phyloP scores from a whole-genome alignment of 2,888 invertebrate species.

The Dastarcus helophoroides region DNA sequence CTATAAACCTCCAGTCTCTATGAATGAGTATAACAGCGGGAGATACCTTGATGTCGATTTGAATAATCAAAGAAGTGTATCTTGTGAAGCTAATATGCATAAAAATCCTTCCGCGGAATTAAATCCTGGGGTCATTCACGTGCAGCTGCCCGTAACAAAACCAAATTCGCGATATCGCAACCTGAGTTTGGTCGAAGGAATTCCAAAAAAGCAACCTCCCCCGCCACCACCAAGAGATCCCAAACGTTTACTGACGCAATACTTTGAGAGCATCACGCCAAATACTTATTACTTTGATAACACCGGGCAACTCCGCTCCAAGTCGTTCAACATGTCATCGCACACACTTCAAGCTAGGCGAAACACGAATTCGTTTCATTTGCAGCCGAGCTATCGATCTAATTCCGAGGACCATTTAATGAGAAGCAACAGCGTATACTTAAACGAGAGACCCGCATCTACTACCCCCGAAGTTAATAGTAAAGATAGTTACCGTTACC shows the following conservation, averaged over 20 bases:
- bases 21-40: slow-evolving; percentile 27
- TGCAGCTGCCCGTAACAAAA: slow-evolving; percentile 28
- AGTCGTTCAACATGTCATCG: slow-evolving; percentile 12
- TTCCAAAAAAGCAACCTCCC: slow-evolving; percentile 44
- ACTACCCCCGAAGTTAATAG: slow-evolving; percentile 30
- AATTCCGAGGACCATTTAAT: slow-evolving; percentile 34
- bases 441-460: slow-evolving; percentile 32
- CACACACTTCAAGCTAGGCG: slow-evolving; percentile 33
- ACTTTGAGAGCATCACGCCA: slow-evolving; percentile 3
- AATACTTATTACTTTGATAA: slow-evolving; percentile 42
- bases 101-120: slow-evolving; percentile 24
- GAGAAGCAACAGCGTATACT: slow-evolving; percentile 20
- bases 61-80: slow-evolving; percentile 28
- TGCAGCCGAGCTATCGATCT: slow-evolving; percentile 27
- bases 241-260: slow-evolving; percentile 43
- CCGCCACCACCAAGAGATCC: slow-evolving; percentile 73
- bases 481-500: slow-evolving; percentile 45
- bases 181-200: slow-evolving; percentile 25
- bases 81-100: slow-evolving; percentile 34
- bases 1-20: slow-evolving; percentile 26
- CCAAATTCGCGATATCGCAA: slow-evolving; percentile 24
- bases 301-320: slow-evolving; percentile 17
- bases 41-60: slow-evolving; percentile 14
- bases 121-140: slow-evolving; percentile 24
- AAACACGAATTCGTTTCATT: slow-evolving; percentile 21